Evolutionary conservation across 2,113 vertebrate species (phyloP), one percentile per base, ranked within the genome.

Genomic region (Channa argus): DNA sequence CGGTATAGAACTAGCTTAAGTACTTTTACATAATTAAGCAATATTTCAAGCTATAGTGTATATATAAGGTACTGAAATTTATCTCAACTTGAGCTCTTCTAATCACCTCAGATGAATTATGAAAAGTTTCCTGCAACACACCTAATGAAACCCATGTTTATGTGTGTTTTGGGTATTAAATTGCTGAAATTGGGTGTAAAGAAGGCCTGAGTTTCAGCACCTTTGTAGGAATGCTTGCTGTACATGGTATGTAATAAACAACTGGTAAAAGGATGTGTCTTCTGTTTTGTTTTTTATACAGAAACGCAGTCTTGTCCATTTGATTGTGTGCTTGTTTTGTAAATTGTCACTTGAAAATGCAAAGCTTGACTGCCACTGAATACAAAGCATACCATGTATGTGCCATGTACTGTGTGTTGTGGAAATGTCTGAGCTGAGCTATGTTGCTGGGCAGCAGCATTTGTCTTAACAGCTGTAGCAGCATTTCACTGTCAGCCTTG

Each of bases 221-320:
- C 44, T 69, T 55, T 84, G 73, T 85, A 56, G 74, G 50, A 71
- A 43, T 80, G 60, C 24, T 79, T 89, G 60, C 66, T 92, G 84
- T 88, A 80, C 59, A 58, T 79, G 45, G 14, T 82, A 54, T 80
- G 3, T 51, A 93, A 93, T 93, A 93, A 93, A 93, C 54, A 6
- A 12, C 61, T 84, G 43, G 70, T 87, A 36, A 91, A 88, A 87
- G 62, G 70, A 80, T 53, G 12, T 41, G 49, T 6, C 63, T 66
- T 81, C 47, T 83, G 38, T 72, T 74, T 81, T 79, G 63, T 85
- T 80, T 78, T 78, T 52, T 38, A 2, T 51, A n/a, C 38, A 41
- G 24, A 58, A 8, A 81, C 51, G 61, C 8, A 7, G 3, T 53
- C 34, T 52, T 9, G 11, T 59, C 37, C 7, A 37, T 38, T 44